Evolutionary conservation across 2,888 invertebrate species (phyloP).

Genomic region (Harpalus rufipes): DNA sequence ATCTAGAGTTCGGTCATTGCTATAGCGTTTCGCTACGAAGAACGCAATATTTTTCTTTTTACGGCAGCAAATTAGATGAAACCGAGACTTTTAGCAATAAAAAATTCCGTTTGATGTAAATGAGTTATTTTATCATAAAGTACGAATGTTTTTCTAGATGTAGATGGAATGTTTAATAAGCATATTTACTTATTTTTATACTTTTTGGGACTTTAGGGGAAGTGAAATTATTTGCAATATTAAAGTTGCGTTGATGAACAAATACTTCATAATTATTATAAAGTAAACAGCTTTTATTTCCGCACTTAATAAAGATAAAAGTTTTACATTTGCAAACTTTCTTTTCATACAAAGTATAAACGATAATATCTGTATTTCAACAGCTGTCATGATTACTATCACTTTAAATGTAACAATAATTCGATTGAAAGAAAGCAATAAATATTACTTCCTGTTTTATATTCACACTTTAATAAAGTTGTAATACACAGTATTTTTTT

Average conservation of each 20-base stretch:
- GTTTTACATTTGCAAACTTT: not conserved
- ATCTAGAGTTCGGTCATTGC: no score
- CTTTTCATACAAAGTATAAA: not conserved
- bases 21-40: not conserved
- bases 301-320: not conserved
- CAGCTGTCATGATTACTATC: not conserved
- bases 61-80: conserved; percentile 26
- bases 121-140: conserved; percentile 46
- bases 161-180: not conserved
- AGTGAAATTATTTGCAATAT: not conserved
- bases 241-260: not conserved
- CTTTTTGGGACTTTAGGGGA: not conserved
- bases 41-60: conserved; percentile 19
- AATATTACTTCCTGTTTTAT: not conserved
- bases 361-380: not conserved
- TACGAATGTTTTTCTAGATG: conserved; percentile 29
- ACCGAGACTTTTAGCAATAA: conserved; percentile 27
- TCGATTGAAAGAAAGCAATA: not conserved
- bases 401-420: not conserved
- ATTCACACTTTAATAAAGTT: not conserved
- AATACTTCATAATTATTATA: not conserved
- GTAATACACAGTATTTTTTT: no score
- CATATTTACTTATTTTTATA: conserved; percentile 26
- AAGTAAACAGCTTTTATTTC: not conserved
- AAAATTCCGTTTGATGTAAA: conserved; percentile 46